A percentile compares a stretch with the other conserved stretches of the same genome.
phyloP scores from a whole-genome alignment of 2,888 invertebrate genomes.

The Diloba caeruleocephala region DNA sequence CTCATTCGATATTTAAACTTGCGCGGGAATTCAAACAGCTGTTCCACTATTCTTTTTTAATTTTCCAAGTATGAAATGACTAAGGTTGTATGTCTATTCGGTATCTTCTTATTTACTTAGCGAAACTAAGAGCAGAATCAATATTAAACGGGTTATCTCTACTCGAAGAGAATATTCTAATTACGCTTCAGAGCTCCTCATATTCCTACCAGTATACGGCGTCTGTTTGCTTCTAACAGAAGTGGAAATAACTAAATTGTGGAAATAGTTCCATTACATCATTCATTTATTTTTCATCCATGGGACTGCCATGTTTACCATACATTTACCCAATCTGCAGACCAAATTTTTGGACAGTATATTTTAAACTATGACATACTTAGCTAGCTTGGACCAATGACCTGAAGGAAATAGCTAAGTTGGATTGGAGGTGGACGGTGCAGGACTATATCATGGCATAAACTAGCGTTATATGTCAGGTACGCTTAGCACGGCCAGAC shows the following conservation, averaged over 20 bases:
- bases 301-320: too few species aligned
- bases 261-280: too few species aligned
- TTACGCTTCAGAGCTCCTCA: slow-evolving; percentile 19
- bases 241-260: slow-evolving; percentile 39
- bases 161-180: slow-evolving; percentile 21
- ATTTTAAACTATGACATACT: too few species aligned
- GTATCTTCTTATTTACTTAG: slow-evolving; percentile 14
- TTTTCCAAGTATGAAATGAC: slow-evolving; percentile 3
- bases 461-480: too few species aligned
- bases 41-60: slow-evolving; percentile 23
- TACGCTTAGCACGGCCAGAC: too few species aligned
- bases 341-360: too few species aligned
- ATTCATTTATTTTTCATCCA: too few species aligned
- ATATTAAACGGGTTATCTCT: slow-evolving; percentile 15
- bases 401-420: too few species aligned
- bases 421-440: too few species aligned
- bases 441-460: too few species aligned
- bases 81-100: slow-evolving; percentile 2
- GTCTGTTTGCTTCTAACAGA: slow-evolving; percentile 24
- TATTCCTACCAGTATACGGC: slow-evolving; percentile 8
- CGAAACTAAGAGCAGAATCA: slow-evolving; percentile 20
- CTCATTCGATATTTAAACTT: slow-evolving; percentile 31
- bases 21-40: slow-evolving; percentile 32
- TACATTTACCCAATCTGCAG: too few species aligned
- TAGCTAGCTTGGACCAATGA: too few species aligned